Conservation (phyloP, 2,888 invertebrate genomes). For the Herminia tarsipennalis region DNA sequence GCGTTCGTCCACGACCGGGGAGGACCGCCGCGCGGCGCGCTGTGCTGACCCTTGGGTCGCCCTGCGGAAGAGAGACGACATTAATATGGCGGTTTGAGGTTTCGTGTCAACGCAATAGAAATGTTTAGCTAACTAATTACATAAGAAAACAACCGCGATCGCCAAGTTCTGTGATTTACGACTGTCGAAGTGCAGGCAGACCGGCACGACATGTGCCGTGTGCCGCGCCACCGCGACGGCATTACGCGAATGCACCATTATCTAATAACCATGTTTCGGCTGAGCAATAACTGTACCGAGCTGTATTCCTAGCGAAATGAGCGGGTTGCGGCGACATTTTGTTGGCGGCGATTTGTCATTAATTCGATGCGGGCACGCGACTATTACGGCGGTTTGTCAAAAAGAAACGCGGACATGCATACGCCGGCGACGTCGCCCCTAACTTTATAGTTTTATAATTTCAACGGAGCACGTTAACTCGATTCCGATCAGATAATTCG, state of each 20-base stretch:
- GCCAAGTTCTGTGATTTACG: conserved; percentile 71
- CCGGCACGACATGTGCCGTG: conserved; percentile 79
- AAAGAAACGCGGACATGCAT: conserved; percentile 77
- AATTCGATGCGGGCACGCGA: conserved; percentile 81
- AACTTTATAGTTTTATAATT: conserved; percentile 83
- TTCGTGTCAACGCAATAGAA: conserved; percentile 56
- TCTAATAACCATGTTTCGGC: conserved; percentile 81
- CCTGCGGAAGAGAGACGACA: conserved; percentile 76
- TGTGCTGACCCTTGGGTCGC: conserved; percentile 96
- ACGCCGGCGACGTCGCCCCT: conserved; percentile 77
- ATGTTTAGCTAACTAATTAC: conserved; percentile 70
- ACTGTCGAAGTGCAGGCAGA: conserved; percentile 59
- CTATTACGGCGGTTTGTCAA: conserved; percentile 78
- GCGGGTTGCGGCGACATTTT: conserved; percentile 77
- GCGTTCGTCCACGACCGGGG: conserved; percentile 97
- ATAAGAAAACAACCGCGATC: conserved; percentile 51
- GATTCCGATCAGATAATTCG: conserved; percentile 78
- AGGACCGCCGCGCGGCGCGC: conserved; percentile 95
- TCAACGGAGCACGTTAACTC: conserved; percentile 77
- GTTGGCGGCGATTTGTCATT: conserved; percentile 76
- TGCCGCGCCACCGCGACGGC: conserved; percentile 55
- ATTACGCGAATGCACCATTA: conserved; percentile 75
- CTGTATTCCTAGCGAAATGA: conserved; percentile 65
- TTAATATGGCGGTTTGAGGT: conserved; percentile 36
- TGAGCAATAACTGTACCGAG: conserved; percentile 61